Evolutionary conservation across 2,888 invertebrate species (phyloP).

Genomic region (Augiades crinisus): DNA sequence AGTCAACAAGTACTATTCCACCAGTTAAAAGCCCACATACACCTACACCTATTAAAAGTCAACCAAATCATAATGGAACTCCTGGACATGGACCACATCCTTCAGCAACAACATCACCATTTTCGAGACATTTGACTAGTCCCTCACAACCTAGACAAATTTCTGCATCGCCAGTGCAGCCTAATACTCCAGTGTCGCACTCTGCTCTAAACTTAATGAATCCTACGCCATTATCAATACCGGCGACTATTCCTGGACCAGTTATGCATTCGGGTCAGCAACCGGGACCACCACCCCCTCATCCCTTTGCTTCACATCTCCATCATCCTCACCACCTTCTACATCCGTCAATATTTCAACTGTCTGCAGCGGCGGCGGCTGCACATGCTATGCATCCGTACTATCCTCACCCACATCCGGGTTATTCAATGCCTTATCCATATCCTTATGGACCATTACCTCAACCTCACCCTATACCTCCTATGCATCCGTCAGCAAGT

Average conservation of each 20-base stretch:
- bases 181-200: slow-evolving; percentile 76
- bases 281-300: slow-evolving; percentile 85
- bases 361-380: slow-evolving; percentile 84
- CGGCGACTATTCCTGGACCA: slow-evolving; percentile 84
- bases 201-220: slow-evolving; percentile 84
- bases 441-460: slow-evolving; percentile 88
- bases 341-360: slow-evolving; percentile 83
- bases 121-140: slow-evolving; percentile 72
- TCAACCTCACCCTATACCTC: slow-evolving; percentile 88
- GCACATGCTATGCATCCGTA: slow-evolving; percentile 87
- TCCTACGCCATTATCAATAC: slow-evolving; percentile 81
- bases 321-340: slow-evolving; percentile 89
- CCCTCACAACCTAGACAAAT: slow-evolving; percentile 74
- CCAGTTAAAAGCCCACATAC: slow-evolving; percentile 81
- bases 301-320: slow-evolving; percentile 85
- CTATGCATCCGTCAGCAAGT: slow-evolving; percentile 79
- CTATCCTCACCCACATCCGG: slow-evolving; percentile 85
- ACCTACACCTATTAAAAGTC: slow-evolving; percentile 77
- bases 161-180: slow-evolving; percentile 74
- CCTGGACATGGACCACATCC: slow-evolving; percentile 63
- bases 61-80: slow-evolving; percentile 64
- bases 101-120: slow-evolving; percentile 73
- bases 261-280: slow-evolving; percentile 89
- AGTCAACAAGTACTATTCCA: slow-evolving; percentile 71
- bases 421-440: slow-evolving; percentile 86